Evolutionary conservation across 2,113 vertebrate species (phyloP).

Genomic region (Rafetus swinhoei): DNA sequence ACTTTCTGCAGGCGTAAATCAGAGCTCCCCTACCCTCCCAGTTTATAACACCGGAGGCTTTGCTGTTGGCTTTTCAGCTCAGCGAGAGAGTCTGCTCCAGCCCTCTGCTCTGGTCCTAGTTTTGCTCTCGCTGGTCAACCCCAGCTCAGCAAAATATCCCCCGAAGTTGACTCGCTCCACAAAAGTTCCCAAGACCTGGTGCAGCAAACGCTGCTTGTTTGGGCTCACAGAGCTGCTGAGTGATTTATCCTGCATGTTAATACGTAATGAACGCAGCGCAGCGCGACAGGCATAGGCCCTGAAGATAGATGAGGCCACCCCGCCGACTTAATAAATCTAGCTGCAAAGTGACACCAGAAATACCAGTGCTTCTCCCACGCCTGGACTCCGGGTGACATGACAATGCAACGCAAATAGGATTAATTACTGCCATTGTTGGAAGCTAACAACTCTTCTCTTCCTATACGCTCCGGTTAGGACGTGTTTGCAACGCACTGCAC

Average conservation of each 20-base stretch:
- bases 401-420: constrained; percentile 13
- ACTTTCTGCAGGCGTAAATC: not conserved
- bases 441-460: not conserved
- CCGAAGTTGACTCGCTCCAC: not conserved
- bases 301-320: constrained; percentile 41
- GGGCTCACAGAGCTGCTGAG: not conserved
- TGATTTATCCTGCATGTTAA: not conserved
- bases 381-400: constrained; percentile 22
- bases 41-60: not conserved
- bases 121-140: not conserved
- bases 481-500: too few relatives aligned
- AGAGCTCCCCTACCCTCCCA: too few relatives aligned
- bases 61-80: not conserved
- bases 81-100: not conserved
- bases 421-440: constrained; percentile 4
- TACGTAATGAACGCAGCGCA: not conserved
- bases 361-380: constrained; percentile 2
- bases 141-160: not conserved
- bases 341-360: constrained; percentile 19
- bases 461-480: not conserved
- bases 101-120: not conserved
- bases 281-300: not conserved
- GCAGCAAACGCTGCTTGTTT: not conserved
- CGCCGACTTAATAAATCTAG: constrained; percentile 37
- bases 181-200: not conserved